Evolutionary conservation across 2,113 vertebrate genomes (phyloP).

Genomic region (Tiliqua scincoides): DNA sequence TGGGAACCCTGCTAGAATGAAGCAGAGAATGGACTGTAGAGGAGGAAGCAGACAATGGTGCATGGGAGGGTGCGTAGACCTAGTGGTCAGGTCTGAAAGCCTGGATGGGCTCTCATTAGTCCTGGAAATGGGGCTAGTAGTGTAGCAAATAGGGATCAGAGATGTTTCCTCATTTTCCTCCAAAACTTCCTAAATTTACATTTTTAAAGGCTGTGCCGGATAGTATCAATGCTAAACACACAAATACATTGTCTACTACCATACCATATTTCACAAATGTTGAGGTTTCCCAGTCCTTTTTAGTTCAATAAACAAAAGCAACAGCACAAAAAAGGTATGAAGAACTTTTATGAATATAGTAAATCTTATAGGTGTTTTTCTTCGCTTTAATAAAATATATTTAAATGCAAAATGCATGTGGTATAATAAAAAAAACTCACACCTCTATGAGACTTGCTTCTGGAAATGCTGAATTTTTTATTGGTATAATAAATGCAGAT

Average conservation of each 20-base stretch:
- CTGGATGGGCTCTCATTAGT: not conserved
- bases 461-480: not conserved
- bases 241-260: not conserved
- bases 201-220: constrained; percentile 9
- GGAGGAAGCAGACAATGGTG: not conserved
- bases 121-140: constrained; percentile 33
- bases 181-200: constrained; percentile 52
- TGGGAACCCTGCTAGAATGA: not conserved
- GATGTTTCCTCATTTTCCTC: constrained; percentile 48
- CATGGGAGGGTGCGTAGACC: not conserved
- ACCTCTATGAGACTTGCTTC: not conserved
- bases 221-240: accelerated
- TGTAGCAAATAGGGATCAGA: constrained; percentile 51
- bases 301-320: constrained; percentile 6
- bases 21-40: not conserved
- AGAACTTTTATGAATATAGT: accelerated
- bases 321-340: not conserved
- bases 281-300: not conserved
- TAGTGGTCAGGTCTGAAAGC: not conserved
- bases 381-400: constrained; percentile 19
- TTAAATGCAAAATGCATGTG: not conserved
- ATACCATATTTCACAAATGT: not conserved
- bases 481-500: constrained; percentile 3
- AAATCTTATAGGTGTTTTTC: constrained; percentile 12
- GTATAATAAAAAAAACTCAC: not conserved